Base-by-base conservation (phyloP, 1,140 invertebrate genomes). In the Bicyclus anynana region DNA sequence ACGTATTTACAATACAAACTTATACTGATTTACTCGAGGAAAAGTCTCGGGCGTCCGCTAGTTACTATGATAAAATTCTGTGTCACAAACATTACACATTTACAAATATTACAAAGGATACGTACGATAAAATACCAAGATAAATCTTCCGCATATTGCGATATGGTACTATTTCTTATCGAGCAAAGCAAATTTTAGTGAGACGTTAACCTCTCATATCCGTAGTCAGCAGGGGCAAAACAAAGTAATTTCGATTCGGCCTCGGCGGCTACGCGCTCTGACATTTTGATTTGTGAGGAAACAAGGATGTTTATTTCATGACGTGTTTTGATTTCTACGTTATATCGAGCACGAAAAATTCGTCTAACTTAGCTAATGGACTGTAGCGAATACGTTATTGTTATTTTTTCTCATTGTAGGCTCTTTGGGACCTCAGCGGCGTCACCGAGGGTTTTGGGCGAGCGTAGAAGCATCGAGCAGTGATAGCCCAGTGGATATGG, bases 271-370 rank as follows among this genome's bases (percentile, higher is more conserved):
- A 62, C 61, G 64, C 56, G 57, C 55, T 49, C 59, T 55, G 44
- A 63, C 66, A 70, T 78, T 76, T 79, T 72, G 71, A 77, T 70
- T 67, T 76, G 71, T 75, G 76, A 67, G 70, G 71, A 77, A 74
- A 75, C 70, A 72, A 46, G 65, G 63, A 64, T 77, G 77, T 75
- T 76, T 72, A 72, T 69, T 62, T 69, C 65, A 71, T 75, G 72
- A 63, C 13, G 27, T 47, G 44, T 47, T 47, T n/a, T 47, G 4
- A 20, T 47, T 27, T 26, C 20, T 13, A 6, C 21, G 44, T 47
- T 26, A 5, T 10, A 35, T 47, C 21, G 20, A 26, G 23, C 44
- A 16, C 6, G 20, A 16, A 44, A 20, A 18, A 44, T 10, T 16
- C 13, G 12, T 38, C 16, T 38, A 17, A 10, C 13, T 2, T 16